Evolutionary conservation across 2,113 vertebrate genomes (phyloP).

Genomic region (Propithecus coquereli): DNA sequence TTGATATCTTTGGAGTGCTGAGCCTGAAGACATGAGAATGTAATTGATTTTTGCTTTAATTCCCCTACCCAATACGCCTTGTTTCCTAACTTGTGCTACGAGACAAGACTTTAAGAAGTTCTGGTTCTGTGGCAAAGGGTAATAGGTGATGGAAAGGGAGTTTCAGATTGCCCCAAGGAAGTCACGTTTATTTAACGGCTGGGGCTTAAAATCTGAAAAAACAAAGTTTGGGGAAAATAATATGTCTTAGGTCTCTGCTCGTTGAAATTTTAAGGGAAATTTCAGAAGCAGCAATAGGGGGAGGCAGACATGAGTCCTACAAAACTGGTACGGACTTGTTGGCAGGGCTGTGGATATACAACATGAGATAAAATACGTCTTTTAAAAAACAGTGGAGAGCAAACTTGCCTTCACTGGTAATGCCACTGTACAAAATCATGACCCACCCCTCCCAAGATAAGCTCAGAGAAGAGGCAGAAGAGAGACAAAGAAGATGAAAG

Average conservation of each 20-base stretch:
- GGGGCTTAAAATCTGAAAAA: not conserved
- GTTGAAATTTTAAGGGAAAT: not conserved
- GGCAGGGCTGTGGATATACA: not conserved
- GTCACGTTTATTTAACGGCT: not conserved
- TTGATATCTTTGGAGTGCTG: not conserved
- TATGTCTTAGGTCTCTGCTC: not conserved
- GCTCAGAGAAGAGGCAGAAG: not conserved
- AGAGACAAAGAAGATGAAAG: not conserved
- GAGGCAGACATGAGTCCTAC: not conserved
- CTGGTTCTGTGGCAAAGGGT: not conserved
- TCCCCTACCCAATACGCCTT: not conserved
- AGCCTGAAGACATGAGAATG: not conserved
- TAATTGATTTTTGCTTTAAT: not conserved
- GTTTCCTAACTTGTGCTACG: not conserved
- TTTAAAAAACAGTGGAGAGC: not conserved
- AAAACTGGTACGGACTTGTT: not conserved
- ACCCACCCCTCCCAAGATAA: not conserved
- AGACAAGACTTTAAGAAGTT: not conserved
- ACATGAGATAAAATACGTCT: not conserved
- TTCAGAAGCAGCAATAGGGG: not conserved
- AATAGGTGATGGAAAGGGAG: not conserved
- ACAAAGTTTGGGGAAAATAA: not conserved
- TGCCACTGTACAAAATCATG: not conserved
- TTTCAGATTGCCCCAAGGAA: not conserved
- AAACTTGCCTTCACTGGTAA: not conserved